A percentile compares a stretch with the other conserved stretches of the same genome.
Conservation (phyloP, 1,140 invertebrate genomes). For the Heterodera carotae region DNA sequence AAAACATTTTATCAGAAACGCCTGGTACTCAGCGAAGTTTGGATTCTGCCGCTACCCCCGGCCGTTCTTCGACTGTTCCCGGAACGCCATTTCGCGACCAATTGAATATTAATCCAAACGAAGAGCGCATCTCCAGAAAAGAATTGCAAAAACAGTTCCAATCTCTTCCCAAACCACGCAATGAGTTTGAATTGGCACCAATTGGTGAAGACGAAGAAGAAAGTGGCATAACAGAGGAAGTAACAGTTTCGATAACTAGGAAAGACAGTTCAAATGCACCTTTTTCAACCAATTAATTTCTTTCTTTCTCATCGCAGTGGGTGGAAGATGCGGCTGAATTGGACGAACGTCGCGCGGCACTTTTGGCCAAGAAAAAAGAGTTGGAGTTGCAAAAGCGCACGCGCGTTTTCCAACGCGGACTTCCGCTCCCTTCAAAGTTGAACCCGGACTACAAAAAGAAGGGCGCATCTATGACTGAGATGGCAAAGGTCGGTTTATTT, state of each 20-base stretch:
- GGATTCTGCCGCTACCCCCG: constrained; percentile 25
- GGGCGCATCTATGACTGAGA: constrained; percentile 70
- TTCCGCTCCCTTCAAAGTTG: constrained; percentile 83
- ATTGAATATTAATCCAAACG: constrained; percentile 84
- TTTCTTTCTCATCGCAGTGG: constrained; percentile 43
- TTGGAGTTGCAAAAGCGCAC: constrained; percentile 73
- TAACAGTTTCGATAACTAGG: no score
- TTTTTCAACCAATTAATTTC: background rate
- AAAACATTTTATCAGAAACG: constrained; percentile 38
- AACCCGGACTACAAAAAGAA: constrained; percentile 56
- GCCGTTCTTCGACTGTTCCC: constrained; percentile 32
- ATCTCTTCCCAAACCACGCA: constrained; percentile 82
- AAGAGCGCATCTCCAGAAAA: constrained; percentile 66
- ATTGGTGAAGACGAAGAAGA: constrained; percentile 70
- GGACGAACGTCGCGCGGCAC: constrained; percentile 45
- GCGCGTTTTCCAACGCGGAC: constrained; percentile 81
- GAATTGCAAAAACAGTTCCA: constrained; percentile 77
- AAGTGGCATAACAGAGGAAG: constrained; percentile 55
- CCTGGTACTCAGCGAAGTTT: constrained; percentile 38
- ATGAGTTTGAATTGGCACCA: constrained; percentile 96
- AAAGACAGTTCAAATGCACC: no score
- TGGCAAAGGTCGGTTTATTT: constrained; percentile 73
- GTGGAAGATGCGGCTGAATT: constrained; percentile 59
- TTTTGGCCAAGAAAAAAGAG: constrained; percentile 43
- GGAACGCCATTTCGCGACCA: constrained; percentile 82